Base-by-base conservation (phyloP, 2,888 invertebrate genomes). In the Macrosoma leucophasiata region DNA sequence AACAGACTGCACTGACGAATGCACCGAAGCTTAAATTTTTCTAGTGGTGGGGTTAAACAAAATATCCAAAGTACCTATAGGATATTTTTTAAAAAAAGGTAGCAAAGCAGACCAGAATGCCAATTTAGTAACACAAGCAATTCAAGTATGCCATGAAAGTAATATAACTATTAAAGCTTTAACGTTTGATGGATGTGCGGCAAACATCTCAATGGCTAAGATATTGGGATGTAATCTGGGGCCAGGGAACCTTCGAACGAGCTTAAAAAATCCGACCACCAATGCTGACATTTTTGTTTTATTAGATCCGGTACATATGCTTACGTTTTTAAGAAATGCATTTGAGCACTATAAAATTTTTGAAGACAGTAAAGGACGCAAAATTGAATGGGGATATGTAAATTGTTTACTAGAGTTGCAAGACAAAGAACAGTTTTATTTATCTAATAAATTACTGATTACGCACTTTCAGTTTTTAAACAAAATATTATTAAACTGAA, bases 61-160 rank as follows among this genome's bases (percentile, higher is more conserved):
- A 33, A 40, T 35, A 5, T 62, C 56, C 57, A 62, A 63, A 45
- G 20, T 65, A 7, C 63, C 58, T 11, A 40, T 64, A 4, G 61
- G 54, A 0, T 63, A 63, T 37, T 67, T 61, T 43, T 46, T 63
- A 15, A 42, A 48, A 13, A 24, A 47, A 10, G 48, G 55, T 5
- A 27, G 64, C 3, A 34, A 11, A 9, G 50, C 48, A 3, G 36
- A 51, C 33, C 50, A 43, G 31, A 51, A 52, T 32, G 45, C 43
- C 6, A 43, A 45, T 28, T 44, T 55, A 29, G 46, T 57, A 8
- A 50, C 28, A 7, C 36, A 29, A 6, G 50, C 48, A 17, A 39
- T 57, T 21, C 13, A 27, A 4, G 52, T 50, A 28, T 59, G 56
- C 29, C 37, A 51, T 13, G 42, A 49, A 0, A 44, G 29, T 19